Evolutionary conservation across 2,797 vertebrate species (phyloP).

Genomic region (Cyclopterus lumpus): DNA sequence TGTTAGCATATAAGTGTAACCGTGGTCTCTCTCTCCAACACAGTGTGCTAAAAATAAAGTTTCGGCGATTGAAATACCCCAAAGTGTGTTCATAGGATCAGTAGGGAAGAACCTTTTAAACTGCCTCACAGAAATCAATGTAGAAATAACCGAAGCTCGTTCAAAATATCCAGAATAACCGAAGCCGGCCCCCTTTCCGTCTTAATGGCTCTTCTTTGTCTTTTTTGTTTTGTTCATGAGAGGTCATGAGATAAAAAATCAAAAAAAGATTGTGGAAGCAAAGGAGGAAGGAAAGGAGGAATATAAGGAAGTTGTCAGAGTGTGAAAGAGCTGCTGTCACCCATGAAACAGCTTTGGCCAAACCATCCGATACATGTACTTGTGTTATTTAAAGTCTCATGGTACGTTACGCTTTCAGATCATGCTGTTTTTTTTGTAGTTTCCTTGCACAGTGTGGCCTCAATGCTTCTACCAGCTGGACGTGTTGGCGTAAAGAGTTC

Average conservation of each 20-base stretch:
- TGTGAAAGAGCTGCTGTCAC: conserved; percentile 43
- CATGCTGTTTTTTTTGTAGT: neutral
- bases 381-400: neutral
- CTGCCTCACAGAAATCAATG: conserved; percentile 14
- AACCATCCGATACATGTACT: neutral
- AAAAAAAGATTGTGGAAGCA: neutral
- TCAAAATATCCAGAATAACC: conserved; percentile 27
- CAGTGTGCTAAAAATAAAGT: no score
- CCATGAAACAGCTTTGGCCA: conserved; percentile 9
- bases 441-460: neutral
- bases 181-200: neutral
- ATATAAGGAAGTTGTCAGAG: conserved; percentile 21
- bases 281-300: neutral
- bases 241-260: neutral
- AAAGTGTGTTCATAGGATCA: conserved; percentile 7
- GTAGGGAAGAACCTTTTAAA: neutral
- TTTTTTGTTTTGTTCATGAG: no score
- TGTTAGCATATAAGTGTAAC: neutral
- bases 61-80: no score
- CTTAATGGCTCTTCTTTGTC: conserved; percentile 11
- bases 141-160: conserved; percentile 7
- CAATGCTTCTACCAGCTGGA: neutral
- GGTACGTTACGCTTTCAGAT: neutral
- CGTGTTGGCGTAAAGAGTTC: conserved; percentile 19
- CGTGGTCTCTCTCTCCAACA: neutral